These are phyloP conservation scores for Lates japonicus DNA, from an alignment of 2,797 vertebrate genomes.

Conservation along the genomic window DNA sequence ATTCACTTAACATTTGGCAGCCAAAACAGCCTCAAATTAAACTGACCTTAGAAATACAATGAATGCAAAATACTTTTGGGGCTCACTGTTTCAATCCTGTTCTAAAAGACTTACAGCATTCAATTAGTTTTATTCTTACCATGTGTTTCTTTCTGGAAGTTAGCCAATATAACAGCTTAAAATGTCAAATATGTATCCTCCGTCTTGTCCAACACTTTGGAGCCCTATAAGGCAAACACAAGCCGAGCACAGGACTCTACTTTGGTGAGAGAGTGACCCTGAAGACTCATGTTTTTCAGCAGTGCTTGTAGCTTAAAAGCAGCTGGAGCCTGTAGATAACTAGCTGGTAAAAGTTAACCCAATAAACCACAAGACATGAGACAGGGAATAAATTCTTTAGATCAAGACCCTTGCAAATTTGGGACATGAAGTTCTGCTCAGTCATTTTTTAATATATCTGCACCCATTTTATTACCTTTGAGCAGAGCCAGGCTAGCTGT, in stretches of 20 bases:
- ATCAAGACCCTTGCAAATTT: neutral
- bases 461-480: neutral
- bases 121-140: neutral
- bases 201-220: neutral
- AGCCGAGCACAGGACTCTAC: neutral
- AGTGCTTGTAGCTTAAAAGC: neutral
- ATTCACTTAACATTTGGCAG: slow-evolving; percentile 19
- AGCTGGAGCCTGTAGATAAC: neutral
- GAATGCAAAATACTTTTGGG: neutral
- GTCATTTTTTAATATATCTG: neutral
- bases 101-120: neutral
- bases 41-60: neutral
- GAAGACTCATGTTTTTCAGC: neutral
- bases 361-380: neutral
- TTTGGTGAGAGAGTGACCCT: neutral
- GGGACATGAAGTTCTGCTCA: slow-evolving; percentile 1
- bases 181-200: slow-evolving; percentile 13
- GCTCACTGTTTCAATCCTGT: neutral
- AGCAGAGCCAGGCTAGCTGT: neutral
- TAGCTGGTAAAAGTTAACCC: neutral
- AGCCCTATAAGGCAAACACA: neutral
- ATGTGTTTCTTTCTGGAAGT: neutral
- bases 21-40: neutral
- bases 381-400: neutral
- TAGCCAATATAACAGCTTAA: slow-evolving; percentile 6